Percentiles rank a stretch among this genome's conserved stretches.
phyloP scores from a whole-genome alignment of 2,797 vertebrate species.

The Gymnoscopelus braueri region DNA sequence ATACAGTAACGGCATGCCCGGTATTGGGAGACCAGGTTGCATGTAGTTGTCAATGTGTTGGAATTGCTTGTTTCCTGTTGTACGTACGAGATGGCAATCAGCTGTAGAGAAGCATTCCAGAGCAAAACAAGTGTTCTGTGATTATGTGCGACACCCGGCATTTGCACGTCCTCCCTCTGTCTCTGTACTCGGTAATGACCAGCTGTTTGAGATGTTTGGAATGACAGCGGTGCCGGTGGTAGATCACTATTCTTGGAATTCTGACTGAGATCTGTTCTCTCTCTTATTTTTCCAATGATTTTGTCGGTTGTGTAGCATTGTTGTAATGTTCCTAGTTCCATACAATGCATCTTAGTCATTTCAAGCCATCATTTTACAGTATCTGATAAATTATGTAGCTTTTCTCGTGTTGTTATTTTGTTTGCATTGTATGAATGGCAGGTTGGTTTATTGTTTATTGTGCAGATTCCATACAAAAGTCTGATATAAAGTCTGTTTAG shows the following conservation, averaged over 20 bases:
- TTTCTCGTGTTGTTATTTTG: too few species aligned
- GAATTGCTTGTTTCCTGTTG: slow-evolving; percentile 10
- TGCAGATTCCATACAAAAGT: too few species aligned
- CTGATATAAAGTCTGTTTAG: too few species aligned
- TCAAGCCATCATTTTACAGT: too few species aligned
- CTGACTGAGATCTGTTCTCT: slow-evolving; percentile 7
- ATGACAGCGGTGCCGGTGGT: slow-evolving; percentile 18
- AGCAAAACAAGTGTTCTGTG: slow-evolving; percentile 6
- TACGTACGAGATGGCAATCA: neutral
- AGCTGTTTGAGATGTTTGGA: slow-evolving; percentile 28
- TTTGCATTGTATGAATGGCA: too few species aligned
- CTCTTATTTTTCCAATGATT: neutral
- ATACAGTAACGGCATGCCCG: too few species aligned
- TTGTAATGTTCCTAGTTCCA: too few species aligned
- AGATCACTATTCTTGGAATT: slow-evolving; percentile 26
- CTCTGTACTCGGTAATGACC: slow-evolving; percentile 16
- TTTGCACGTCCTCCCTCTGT: neutral
- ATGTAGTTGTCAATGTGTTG: neutral
- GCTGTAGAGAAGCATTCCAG: neutral
- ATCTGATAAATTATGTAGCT: too few species aligned
- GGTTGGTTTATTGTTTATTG: too few species aligned
- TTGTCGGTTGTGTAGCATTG: too few species aligned
- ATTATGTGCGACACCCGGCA: slow-evolving; percentile 2
- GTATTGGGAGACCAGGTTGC: too few species aligned
- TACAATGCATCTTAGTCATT: too few species aligned